Percentiles rank a stretch among this genome's conserved stretches.
phyloP scores from a whole-genome alignment of 2,113 vertebrate genomes.

The Ailuropoda melanoleuca region DNA sequence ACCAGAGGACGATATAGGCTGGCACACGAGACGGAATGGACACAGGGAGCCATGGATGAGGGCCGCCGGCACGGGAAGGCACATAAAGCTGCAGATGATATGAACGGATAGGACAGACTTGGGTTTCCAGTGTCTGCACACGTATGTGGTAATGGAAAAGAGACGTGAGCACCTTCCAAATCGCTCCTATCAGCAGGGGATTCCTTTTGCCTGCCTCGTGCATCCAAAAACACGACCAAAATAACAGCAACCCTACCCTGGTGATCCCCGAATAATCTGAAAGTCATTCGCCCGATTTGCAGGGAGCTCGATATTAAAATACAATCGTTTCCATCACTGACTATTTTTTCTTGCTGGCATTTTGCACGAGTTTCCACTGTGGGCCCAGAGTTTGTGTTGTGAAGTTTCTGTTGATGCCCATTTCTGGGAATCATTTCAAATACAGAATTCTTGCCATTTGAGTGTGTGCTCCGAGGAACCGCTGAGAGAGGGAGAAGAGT shows the following conservation, averaged over 20 bases:
- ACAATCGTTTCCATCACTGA: accelerated
- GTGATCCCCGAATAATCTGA: background rate
- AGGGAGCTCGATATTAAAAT: background rate
- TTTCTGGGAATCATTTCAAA: background rate
- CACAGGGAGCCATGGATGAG: accelerated
- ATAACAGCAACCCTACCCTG: background rate
- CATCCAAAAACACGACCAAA: background rate
- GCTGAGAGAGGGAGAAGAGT: background rate
- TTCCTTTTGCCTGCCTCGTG: background rate
- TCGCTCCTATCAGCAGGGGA: background rate
- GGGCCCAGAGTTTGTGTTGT: background rate
- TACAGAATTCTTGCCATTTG: background rate
- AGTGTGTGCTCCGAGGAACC: background rate
- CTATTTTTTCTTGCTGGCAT: no score
- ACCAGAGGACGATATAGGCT: background rate
- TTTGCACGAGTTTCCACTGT: background rate
- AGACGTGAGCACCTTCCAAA: background rate
- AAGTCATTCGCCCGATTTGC: no score
- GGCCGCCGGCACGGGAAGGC: background rate
- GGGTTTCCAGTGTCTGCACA: background rate
- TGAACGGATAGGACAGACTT: background rate
- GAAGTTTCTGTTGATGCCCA: background rate
- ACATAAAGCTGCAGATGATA: background rate
- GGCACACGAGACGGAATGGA: background rate
- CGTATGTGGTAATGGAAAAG: background rate